These are phyloP conservation scores for Mylabris sibirica DNA, from an alignment of 2,888 invertebrate species.

Conservation along the genomic window DNA sequence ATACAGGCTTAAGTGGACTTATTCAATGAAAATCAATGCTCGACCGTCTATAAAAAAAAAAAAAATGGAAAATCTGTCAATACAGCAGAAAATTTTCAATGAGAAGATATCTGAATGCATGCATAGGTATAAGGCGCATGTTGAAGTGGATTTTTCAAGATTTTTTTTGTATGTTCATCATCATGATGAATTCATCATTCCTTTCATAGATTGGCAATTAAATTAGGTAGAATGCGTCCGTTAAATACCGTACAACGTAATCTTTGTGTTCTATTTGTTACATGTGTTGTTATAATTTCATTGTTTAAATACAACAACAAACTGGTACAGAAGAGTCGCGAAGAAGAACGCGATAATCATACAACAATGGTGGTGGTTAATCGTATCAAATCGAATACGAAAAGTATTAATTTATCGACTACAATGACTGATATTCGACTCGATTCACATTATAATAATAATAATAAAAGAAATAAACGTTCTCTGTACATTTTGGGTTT, in stretches of 20 bases:
- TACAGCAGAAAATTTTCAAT: too few species aligned
- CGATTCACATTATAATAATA: not conserved
- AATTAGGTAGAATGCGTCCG: constrained; percentile 32
- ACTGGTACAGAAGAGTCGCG: not conserved
- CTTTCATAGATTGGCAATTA: constrained; percentile 29
- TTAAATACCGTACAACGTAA: constrained; percentile 46
- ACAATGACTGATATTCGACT: not conserved
- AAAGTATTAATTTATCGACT: not conserved
- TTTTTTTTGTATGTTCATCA: constrained; percentile 40
- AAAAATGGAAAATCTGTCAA: too few species aligned
- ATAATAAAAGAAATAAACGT: constrained; percentile 7
- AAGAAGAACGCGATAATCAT: not conserved
- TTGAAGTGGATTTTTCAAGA: constrained; percentile 47
- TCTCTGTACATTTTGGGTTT: constrained; percentile 70
- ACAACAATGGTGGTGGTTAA: not conserved
- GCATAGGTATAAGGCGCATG: constrained; percentile 44
- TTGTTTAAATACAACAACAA: constrained; percentile 34
- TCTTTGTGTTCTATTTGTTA: constrained; percentile 48
- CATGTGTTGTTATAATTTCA: constrained; percentile 45
- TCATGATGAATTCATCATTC: constrained; percentile 40
- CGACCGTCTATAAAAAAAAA: too few species aligned
- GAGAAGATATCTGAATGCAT: not conserved
- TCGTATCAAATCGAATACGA: not conserved
- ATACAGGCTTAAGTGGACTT: too few species aligned
- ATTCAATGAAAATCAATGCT: too few species aligned